phyloP scores from a whole-genome alignment of 2,113 vertebrate genomes.

The Excalfactoria chinensis region DNA sequence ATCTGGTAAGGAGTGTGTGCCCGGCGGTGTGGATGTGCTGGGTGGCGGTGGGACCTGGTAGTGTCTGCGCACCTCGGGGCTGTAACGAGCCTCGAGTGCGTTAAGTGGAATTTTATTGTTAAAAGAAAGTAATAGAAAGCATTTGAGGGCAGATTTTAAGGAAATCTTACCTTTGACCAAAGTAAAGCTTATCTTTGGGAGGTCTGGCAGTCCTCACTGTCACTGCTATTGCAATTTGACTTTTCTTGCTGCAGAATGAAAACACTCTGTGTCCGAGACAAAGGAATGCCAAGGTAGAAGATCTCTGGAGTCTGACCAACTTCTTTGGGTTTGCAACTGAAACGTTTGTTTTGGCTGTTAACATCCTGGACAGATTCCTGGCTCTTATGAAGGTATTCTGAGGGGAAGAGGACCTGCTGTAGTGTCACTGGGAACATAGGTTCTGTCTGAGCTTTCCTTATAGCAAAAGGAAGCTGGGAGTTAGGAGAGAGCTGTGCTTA shows the following conservation, averaged over 20 bases:
- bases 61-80: rapidly evolving
- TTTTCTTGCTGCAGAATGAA: conserved; percentile 79
- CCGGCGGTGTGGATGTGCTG: not conserved
- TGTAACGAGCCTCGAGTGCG: not conserved
- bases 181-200: not conserved
- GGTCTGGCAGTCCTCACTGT: not conserved
- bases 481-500: not conserved
- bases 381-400: conserved; percentile 92
- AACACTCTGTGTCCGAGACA: conserved; percentile 87
- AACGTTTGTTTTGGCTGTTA: conserved; percentile 94
- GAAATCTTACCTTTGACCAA: rapidly evolving
- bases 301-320: conserved; percentile 94
- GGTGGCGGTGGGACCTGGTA: not conserved
- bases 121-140: not conserved
- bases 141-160: not conserved
- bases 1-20: not conserved
- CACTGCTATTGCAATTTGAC: not conserved
- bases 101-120: rapidly evolving
- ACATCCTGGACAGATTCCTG: conserved; percentile 96
- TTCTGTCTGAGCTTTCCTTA: not conserved
- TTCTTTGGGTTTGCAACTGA: conserved; percentile 95
- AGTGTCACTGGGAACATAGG: not conserved
- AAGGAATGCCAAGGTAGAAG: conserved; percentile 93
- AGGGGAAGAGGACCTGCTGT: not conserved
- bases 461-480: not conserved